A percentile compares a stretch with the other conserved stretches of the same genome.
Conservation (phyloP, 2,113 vertebrate species). For the Chlamydotis undulata region DNA sequence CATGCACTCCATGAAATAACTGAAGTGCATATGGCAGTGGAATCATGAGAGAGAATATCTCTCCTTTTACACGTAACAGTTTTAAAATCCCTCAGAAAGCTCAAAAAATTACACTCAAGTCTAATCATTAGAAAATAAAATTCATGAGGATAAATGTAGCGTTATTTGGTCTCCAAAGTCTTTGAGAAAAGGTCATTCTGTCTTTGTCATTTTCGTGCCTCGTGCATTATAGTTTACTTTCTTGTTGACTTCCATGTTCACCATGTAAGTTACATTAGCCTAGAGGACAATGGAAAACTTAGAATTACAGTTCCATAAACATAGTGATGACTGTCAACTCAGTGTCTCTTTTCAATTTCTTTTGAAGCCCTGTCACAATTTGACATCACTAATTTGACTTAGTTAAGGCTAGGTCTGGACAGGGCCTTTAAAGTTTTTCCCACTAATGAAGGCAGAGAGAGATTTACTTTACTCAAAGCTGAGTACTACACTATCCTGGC, state of each 20-base stretch:
- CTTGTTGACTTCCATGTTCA: neutral
- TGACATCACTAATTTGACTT: neutral
- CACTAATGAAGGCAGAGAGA: neutral
- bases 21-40: neutral
- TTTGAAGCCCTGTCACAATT: neutral
- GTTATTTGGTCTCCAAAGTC: neutral
- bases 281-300: neutral
- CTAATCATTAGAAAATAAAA: neutral
- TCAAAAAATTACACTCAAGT: neutral
- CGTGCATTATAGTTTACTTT: neutral
- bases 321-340: neutral
- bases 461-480: neutral
- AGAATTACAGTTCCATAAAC: neutral
- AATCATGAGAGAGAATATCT: neutral
- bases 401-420: neutral
- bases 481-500: neutral
- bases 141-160: rapidly evolving
- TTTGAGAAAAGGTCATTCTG: neutral
- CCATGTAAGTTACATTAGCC: neutral
- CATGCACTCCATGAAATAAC: neutral
- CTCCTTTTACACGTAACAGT: neutral
- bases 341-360: neutral
- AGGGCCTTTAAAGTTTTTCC: neutral
- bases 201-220: neutral
- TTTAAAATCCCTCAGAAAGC: neutral